Evolutionary conservation across 2,113 vertebrate genomes (phyloP), one percentile per base, ranked within the genome.

Genomic region (Peucedramus taeniatus): DNA sequence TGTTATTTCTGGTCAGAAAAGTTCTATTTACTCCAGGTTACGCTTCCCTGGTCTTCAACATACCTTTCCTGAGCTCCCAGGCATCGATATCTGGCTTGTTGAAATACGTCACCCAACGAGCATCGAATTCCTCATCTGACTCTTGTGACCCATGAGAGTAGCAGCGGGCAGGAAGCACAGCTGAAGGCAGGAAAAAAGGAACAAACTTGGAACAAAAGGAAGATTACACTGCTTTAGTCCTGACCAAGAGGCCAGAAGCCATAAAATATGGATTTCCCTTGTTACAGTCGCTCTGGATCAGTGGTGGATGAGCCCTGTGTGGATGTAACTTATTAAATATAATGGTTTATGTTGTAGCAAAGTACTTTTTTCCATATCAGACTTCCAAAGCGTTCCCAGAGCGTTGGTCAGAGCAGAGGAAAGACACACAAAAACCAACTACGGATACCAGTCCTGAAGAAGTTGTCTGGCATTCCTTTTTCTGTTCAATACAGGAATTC

Each of bases 41-140:
- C 8, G 6, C 42, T 19, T n/a, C 59, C 50, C 49, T 44, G 40
- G 3, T 33, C 30, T 7, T 9, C 27, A 49, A 14, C 39, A 9
- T 97, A 99, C 99, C 99, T 99, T 99, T 99, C 96, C 97, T 98
- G 63, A 99, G 98, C 94, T 99, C 99, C 99, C 99, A 99, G 84
- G 98, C 98, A 96, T 99, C 99, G 1, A 99, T 98, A 93, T 99
- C 99, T 93, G 99, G 99, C 90, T 99, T 99, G 98, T 98, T 99
- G 97, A 99, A 99, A 92, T 99, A 99, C 0, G 99, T 99, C 92
- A 99, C 98, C 99, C 99, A 99, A 74, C 99, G 99, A 93, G 99
- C 98, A 94, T 99, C 99, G 44, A 99, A 99, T 95, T 99, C 99
- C 86, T 99, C 99, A 51, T 99, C 99, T 22, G 99, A 98, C 97